phyloP scores from a whole-genome alignment of 2,113 vertebrate species.

The Potamarius usumacintae region DNA sequence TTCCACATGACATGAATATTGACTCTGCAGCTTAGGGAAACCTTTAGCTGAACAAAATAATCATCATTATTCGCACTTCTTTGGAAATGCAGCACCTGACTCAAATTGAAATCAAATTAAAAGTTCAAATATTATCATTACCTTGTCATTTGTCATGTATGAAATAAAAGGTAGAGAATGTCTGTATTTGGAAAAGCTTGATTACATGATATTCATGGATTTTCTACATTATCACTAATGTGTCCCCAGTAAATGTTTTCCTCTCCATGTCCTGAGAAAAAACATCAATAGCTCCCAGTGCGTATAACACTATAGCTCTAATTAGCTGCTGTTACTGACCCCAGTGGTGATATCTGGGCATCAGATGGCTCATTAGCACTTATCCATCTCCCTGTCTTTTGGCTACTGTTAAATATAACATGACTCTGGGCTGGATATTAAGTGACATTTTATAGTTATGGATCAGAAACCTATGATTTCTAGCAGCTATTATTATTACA shows the following conservation, averaged over 20 bases:
- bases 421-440: background rate
- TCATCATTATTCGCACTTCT: background rate
- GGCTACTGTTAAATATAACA: background rate
- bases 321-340: conserved; percentile 5
- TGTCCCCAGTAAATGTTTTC: background rate
- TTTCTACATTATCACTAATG: background rate
- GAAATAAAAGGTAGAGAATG: background rate
- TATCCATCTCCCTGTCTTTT: background rate
- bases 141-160: background rate
- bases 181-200: background rate
- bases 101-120: background rate
- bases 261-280: background rate
- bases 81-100: background rate
- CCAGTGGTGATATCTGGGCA: background rate
- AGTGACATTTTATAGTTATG: background rate
- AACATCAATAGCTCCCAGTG: background rate
- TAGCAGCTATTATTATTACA: background rate
- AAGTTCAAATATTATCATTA: background rate
- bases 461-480: background rate
- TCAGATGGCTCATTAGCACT: conserved; percentile 31
- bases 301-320: conserved; percentile 7
- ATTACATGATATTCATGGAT: background rate
- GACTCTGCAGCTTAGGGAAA: background rate
- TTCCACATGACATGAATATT: conserved; percentile 33
- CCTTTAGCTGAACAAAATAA: background rate